A percentile compares a stretch with the other conserved stretches of the same genome.
Conservation (phyloP, 2,113 vertebrate genomes). For the Phylloscopus whistleri region DNA sequence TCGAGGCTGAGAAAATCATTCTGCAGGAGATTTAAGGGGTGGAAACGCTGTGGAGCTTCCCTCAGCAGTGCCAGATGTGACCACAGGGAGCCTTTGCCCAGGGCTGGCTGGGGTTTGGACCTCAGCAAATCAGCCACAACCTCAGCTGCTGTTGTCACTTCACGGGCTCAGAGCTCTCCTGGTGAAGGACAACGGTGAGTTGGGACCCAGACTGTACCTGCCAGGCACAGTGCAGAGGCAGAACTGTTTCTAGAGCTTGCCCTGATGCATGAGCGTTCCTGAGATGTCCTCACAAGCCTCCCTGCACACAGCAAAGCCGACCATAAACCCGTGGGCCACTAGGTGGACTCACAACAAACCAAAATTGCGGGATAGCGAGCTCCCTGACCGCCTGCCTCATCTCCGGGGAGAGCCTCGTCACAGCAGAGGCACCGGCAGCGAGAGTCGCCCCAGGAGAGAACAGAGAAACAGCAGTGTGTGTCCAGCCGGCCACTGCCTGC, state of each 20-base stretch:
- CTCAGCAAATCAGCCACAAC: not conserved
- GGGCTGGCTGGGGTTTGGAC: not conserved
- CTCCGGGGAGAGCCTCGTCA: not conserved
- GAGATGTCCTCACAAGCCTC: not conserved
- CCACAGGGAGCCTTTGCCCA: not conserved
- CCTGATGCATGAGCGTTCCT: not conserved
- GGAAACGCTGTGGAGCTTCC: not conserved
- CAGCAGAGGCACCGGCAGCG: fast-evolving
- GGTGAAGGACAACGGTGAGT: fast-evolving
- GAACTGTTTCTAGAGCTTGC: not conserved
- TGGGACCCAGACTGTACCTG: not conserved
- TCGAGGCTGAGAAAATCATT: not conserved
- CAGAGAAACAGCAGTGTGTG: not conserved
- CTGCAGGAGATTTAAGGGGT: not conserved
- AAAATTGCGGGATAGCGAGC: not conserved
- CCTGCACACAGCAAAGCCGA: not conserved
- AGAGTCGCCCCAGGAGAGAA: not conserved
- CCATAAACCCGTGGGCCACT: not conserved
- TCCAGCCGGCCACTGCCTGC: not conserved
- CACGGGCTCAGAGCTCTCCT: not conserved
- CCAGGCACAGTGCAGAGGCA: not conserved
- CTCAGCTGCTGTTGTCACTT: not conserved
- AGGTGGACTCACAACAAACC: not conserved
- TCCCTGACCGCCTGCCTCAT: fast-evolving
- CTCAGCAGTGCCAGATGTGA: not conserved